These are phyloP conservation scores for Epinotia nisella DNA, from an alignment of 2,888 invertebrate genomes.

Conservation along the genomic window DNA sequence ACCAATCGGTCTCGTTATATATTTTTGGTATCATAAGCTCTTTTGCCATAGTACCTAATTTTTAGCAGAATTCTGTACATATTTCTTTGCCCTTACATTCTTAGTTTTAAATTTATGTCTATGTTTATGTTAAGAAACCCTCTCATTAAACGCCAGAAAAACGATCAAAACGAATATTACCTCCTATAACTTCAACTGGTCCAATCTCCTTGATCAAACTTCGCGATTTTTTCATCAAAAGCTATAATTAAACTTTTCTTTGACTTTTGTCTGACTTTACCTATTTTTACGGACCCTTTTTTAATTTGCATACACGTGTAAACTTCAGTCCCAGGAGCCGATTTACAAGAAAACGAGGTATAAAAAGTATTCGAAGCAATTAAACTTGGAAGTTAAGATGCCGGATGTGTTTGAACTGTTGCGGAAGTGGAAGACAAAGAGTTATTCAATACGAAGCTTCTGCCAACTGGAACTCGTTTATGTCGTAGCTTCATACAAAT, in stretches of 20 bases:
- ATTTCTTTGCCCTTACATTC: too few species aligned
- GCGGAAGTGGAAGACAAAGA: background rate
- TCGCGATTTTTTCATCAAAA: background rate
- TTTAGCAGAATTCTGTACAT: too few species aligned
- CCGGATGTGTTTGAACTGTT: background rate
- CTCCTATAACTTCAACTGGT: background rate
- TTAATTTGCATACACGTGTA: constrained; percentile 13
- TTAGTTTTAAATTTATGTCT: too few species aligned
- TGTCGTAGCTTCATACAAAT: too few species aligned
- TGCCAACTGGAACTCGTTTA: too few species aligned
- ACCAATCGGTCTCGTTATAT: too few species aligned
- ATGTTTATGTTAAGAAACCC: too few species aligned
- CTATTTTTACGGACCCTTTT: background rate
- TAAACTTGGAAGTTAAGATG: constrained; percentile 4
- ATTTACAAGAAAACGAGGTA: constrained; percentile 3
- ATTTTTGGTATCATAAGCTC: too few species aligned
- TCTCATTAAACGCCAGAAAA: too few species aligned
- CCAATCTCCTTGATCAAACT: background rate
- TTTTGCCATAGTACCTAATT: too few species aligned
- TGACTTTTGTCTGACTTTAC: constrained; percentile 4
- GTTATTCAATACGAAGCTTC: background rate
- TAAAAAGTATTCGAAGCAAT: constrained; percentile 11
- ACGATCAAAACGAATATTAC: background rate
- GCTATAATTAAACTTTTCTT: constrained; percentile 14
- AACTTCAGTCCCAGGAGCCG: background rate